phyloP scores from a whole-genome alignment of 2,797 vertebrate species.

The Apogon talboti region DNA sequence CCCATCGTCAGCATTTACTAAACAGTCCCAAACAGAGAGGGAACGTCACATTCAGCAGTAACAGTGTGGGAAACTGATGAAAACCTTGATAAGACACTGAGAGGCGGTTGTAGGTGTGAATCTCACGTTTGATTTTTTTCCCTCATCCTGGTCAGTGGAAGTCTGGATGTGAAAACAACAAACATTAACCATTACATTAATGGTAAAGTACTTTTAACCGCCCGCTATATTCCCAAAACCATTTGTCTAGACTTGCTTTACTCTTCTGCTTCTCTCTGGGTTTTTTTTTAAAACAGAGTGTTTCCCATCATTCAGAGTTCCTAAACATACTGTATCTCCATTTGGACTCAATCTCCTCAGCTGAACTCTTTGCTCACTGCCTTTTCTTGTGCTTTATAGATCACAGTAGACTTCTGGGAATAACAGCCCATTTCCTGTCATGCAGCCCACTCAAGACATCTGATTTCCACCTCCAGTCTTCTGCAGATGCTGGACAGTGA shows the following conservation, averaged over 20 bases:
- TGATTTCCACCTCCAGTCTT: slow-evolving; percentile 46
- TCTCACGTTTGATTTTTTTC: slow-evolving; percentile 46
- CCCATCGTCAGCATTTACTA: slow-evolving; percentile 51
- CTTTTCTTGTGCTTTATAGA: not conserved
- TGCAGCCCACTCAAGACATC: slow-evolving; percentile 29
- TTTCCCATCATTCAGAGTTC: too few relatives aligned
- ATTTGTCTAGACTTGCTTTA: too few relatives aligned
- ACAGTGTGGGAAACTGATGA: slow-evolving; percentile 68
- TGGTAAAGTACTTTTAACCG: too few relatives aligned
- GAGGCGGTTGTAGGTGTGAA: slow-evolving; percentile 45
- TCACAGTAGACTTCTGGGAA: slow-evolving; percentile 43
- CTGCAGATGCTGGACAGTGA: slow-evolving; percentile 32
- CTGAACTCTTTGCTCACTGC: not conserved
- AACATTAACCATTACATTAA: too few relatives aligned
- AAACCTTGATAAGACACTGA: slow-evolving; percentile 57
- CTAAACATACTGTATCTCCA: not conserved
- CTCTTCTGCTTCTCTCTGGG: too few relatives aligned
- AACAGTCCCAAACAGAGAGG: slow-evolving; percentile 42
- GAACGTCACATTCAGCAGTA: slow-evolving; percentile 5
- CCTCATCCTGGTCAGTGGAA: slow-evolving; percentile 14
- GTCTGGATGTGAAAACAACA: not conserved
- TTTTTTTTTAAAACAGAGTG: too few relatives aligned
- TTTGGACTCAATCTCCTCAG: not conserved
- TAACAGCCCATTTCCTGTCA: slow-evolving; percentile 55
- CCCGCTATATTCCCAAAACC: too few relatives aligned